A percentile compares a stretch with the other conserved stretches of the same genome.
Conservation (phyloP, 2,797 vertebrate genomes). For the Cephalopachus bancanus region DNA sequence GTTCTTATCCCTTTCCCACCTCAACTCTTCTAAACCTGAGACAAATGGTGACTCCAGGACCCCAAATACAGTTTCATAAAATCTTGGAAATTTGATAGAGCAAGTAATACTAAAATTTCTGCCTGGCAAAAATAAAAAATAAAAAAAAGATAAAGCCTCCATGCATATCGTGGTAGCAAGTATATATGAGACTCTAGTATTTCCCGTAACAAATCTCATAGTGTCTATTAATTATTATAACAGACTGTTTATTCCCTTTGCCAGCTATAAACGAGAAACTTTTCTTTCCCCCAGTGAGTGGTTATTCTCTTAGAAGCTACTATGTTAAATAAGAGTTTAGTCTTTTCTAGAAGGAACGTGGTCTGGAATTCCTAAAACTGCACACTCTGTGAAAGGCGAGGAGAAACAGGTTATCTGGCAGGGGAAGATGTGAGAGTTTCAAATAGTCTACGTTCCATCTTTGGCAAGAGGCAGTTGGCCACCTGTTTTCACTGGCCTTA, state of each 20-base stretch:
- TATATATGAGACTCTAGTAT: neutral
- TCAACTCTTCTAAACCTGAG: neutral
- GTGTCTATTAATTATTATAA: neutral
- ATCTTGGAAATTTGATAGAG: neutral
- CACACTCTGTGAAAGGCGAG: neutral
- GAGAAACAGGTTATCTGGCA: neutral
- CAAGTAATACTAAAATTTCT: neutral
- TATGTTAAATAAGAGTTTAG: neutral
- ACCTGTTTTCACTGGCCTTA: slow-evolving; percentile 58
- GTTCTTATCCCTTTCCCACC: neutral
- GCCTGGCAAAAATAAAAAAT: neutral
- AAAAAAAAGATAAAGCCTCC: neutral
- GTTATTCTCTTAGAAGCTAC: neutral
- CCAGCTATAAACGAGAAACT: neutral
- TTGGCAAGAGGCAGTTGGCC: neutral
- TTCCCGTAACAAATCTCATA: neutral
- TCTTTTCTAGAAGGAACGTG: neutral
- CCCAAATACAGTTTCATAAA: neutral
- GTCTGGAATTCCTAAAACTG: neutral
- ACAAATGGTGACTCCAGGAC: neutral
- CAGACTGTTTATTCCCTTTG: neutral
- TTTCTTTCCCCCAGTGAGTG: neutral
- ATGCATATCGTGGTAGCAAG: neutral
- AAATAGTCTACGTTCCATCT: neutral
- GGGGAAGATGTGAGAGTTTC: neutral